Evolutionary conservation across 2,113 vertebrate genomes (phyloP).

Genomic region (Eptatretus burgeri): DNA sequence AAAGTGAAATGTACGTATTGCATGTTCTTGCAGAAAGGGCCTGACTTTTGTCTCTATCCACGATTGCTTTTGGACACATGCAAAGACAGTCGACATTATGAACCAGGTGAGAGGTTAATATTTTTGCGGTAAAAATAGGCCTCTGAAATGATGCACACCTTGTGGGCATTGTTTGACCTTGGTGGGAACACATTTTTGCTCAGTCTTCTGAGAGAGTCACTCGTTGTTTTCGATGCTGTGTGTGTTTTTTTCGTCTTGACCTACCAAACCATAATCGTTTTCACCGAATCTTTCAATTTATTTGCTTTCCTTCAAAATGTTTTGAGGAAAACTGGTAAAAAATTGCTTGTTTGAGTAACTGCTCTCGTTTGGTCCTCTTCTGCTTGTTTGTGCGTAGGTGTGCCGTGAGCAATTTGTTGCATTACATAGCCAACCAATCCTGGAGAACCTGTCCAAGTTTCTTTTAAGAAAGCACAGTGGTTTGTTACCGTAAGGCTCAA

Average conservation of each 20-base stretch:
- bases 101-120: slow-evolving; percentile 45
- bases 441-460: slow-evolving; percentile 44
- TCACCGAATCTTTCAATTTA: too few species aligned
- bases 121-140: too few species aligned
- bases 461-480: slow-evolving; percentile 36
- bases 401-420: slow-evolving; percentile 69
- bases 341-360: not conserved
- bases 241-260: too few species aligned
- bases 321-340: not conserved
- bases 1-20: not conserved
- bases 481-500: slow-evolving; percentile 17
- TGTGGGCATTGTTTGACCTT: too few species aligned
- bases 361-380: not conserved
- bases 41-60: slow-evolving; percentile 79
- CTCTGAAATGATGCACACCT: too few species aligned
- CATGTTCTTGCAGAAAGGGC: slow-evolving; percentile 23
- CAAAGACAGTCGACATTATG: slow-evolving; percentile 43
- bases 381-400: slow-evolving; percentile 20
- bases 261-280: too few species aligned
- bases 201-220: too few species aligned
- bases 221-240: too few species aligned
- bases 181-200: too few species aligned
- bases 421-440: slow-evolving; percentile 57
- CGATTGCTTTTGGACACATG: slow-evolving; percentile 91
- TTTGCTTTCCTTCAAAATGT: not conserved